A percentile compares a stretch with the other conserved stretches of the same genome.
phyloP scores from a whole-genome alignment of 2,888 invertebrate genomes.

The Drosophila limbata region DNA sequence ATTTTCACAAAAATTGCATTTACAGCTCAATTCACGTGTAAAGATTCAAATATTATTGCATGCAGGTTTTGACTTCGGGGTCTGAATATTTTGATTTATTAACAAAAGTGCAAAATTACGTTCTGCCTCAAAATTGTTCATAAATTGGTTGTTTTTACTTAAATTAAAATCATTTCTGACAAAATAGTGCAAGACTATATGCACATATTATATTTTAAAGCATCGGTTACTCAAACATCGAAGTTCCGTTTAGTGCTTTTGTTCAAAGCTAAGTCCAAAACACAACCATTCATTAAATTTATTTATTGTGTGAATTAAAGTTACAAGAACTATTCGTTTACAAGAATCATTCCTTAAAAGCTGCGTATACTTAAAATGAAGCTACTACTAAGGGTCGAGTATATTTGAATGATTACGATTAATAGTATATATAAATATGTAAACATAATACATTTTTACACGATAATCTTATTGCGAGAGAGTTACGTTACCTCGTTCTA shows the following conservation, averaged over 20 bases:
- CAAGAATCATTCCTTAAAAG: conserved; percentile 22
- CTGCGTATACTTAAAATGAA: conserved; percentile 30
- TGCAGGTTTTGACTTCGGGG: too few species aligned
- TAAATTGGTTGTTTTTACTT: too few species aligned
- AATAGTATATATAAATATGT: conserved; percentile 58
- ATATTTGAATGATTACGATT: conserved; percentile 49
- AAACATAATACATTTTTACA: conserved; percentile 51
- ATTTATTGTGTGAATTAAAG: conserved; percentile 26
- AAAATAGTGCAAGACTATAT: too few species aligned
- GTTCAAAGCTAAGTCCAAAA: not conserved
- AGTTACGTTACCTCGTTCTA: conserved; percentile 44
- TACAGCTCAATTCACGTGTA: too few species aligned
- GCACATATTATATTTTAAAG: too few species aligned
- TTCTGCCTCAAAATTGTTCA: too few species aligned
- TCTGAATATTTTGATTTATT: too few species aligned
- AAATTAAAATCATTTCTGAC: too few species aligned
- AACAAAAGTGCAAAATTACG: too few species aligned
- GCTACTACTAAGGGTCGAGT: conserved; percentile 38
- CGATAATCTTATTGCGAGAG: conserved; percentile 37
- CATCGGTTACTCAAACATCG: too few species aligned
- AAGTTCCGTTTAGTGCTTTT: not conserved
- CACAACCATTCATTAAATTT: not conserved
- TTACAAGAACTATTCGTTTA: conserved; percentile 14
- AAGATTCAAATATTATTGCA: too few species aligned
- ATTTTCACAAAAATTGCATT: too few species aligned